A percentile compares a stretch with the other conserved stretches of the same genome.
Conservation (phyloP, 1,140 invertebrate genomes). For the Polypedilum vanderplanki region DNA sequence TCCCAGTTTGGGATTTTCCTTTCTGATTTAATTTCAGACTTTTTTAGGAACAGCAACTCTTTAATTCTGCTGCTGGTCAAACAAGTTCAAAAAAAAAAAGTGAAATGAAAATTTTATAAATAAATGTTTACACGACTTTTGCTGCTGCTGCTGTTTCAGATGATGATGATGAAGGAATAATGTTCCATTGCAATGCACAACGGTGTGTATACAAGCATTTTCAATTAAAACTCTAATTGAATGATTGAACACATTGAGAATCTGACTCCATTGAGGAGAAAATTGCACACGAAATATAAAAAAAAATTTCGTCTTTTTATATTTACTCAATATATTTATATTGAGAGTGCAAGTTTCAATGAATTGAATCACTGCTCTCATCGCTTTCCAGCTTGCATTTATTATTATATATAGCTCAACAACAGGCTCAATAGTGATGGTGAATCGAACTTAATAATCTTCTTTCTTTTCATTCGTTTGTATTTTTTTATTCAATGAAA, state of each 20-base stretch:
- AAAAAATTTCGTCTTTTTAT: neutral
- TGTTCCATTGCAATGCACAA: slow-evolving; percentile 7
- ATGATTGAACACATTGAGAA: slow-evolving; percentile 6
- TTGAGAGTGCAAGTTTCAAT: neutral
- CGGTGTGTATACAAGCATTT: neutral
- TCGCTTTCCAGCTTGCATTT: too few relatives aligned
- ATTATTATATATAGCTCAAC: too few relatives aligned
- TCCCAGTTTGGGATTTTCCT: too few relatives aligned
- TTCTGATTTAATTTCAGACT: too few relatives aligned
- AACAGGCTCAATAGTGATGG: neutral
- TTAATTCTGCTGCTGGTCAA: too few relatives aligned
- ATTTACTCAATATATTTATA: neutral
- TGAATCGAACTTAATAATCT: slow-evolving; percentile 19
- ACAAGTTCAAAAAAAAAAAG: neutral
- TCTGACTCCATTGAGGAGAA: neutral
- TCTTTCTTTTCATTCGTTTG: neutral
- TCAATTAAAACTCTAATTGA: slow-evolving; percentile 13
- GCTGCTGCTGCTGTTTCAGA: neutral
- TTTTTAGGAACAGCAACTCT: too few relatives aligned
- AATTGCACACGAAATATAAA: neutral
- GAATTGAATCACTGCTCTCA: neutral
- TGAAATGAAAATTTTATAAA: slow-evolving; percentile 6
- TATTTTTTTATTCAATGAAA: neutral
- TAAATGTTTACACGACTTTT: slow-evolving; percentile 13
- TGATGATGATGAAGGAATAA: neutral